phyloP scores from a whole-genome alignment of 2,888 invertebrate genomes.

The Sinodicranocentrus sp. region DNA sequence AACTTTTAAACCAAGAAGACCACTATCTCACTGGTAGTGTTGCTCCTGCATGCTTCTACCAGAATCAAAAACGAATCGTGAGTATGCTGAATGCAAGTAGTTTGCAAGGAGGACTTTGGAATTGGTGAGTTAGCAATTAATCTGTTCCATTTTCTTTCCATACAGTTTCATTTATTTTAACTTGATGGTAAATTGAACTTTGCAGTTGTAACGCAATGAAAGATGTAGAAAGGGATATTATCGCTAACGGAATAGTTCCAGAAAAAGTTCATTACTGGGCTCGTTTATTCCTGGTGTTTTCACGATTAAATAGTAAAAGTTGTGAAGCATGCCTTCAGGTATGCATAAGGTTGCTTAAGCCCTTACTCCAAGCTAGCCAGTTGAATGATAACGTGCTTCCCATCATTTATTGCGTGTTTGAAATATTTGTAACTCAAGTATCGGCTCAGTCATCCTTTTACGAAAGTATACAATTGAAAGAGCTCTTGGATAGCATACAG shows the following conservation, averaged over 20 bases:
- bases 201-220: slow-evolving; percentile 50
- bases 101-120: slow-evolving; percentile 49
- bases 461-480: slow-evolving; percentile 20
- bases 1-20: slow-evolving; percentile 38
- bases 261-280: neutral
- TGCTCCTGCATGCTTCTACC: slow-evolving; percentile 54
- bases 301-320: slow-evolving; percentile 59
- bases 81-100: slow-evolving; percentile 54
- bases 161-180: too few species aligned
- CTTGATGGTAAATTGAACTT: neutral
- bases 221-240: slow-evolving; percentile 13
- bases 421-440: slow-evolving; percentile 32
- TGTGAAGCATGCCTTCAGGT: slow-evolving; percentile 52
- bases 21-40: slow-evolving; percentile 50
- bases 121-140: slow-evolving; percentile 52
- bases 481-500: neutral
- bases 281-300: slow-evolving; percentile 56
- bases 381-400: slow-evolving; percentile 9
- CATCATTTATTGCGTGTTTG: slow-evolving; percentile 26
- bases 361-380: slow-evolving; percentile 7
- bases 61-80: slow-evolving; percentile 52
- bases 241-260: neutral
- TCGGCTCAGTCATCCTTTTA: neutral
- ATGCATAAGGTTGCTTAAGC: slow-evolving; percentile 10
- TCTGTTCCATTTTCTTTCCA: too few species aligned